phyloP scores from a whole-genome alignment of 2,888 invertebrate genomes.

The Cheiracanthium punctorium region DNA sequence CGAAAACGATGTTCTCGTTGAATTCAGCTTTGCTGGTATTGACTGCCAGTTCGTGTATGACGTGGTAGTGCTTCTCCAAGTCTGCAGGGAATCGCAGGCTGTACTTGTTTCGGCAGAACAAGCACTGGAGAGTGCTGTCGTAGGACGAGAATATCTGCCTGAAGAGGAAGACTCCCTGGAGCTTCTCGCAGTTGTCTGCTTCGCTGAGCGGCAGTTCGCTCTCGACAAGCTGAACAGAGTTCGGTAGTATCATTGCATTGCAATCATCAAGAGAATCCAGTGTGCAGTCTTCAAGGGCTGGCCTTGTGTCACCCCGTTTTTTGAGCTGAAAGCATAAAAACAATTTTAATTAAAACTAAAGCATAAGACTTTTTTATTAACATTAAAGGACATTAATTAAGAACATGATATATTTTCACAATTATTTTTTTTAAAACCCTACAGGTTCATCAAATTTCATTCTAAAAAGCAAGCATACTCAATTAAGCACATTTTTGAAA shows the following conservation, averaged over 20 bases:
- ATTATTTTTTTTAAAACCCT: no score
- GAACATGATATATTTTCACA: no score
- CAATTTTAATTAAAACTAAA: not conserved
- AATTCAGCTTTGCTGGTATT: slow-evolving; percentile 72
- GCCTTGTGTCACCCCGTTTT: slow-evolving; percentile 64
- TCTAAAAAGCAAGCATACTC: no score
- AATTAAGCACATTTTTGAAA: no score
- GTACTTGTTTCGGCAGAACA: slow-evolving; percentile 72
- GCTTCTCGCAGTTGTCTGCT: slow-evolving; percentile 67
- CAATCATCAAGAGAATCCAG: slow-evolving; percentile 61
- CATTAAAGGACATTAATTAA: not conserved
- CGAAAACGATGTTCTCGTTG: slow-evolving; percentile 73
- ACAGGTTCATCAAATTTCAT: no score
- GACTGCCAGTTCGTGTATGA: slow-evolving; percentile 72
- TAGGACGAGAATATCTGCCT: slow-evolving; percentile 72
- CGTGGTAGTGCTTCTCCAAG: slow-evolving; percentile 72
- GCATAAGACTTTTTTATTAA: not conserved
- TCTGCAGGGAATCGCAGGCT: slow-evolving; percentile 70
- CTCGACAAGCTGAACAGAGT: slow-evolving; percentile 68
- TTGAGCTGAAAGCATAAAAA: slow-evolving; percentile 34
- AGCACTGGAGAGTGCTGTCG: slow-evolving; percentile 70
- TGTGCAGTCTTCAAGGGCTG: slow-evolving; percentile 68
- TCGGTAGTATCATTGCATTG: slow-evolving; percentile 66
- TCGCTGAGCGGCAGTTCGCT: slow-evolving; percentile 69
- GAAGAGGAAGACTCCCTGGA: slow-evolving; percentile 66